phyloP scores from a whole-genome alignment of 2,888 invertebrate species.

The Hydriomena furcata region DNA sequence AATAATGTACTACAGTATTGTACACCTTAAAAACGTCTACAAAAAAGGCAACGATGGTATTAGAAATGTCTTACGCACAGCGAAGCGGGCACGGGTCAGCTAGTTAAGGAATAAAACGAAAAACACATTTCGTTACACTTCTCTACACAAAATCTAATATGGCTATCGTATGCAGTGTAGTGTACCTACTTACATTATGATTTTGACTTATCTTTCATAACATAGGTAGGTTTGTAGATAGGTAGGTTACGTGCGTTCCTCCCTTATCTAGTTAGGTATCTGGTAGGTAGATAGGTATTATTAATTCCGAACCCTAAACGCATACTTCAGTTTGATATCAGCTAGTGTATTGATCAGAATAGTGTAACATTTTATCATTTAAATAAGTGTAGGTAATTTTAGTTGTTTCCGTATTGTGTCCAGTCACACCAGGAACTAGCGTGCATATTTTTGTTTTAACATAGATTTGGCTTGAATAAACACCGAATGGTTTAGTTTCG shows the following conservation, averaged over 20 bases:
- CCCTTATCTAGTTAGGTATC: conserved; percentile 30
- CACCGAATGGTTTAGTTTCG: no score
- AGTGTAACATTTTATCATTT: conserved; percentile 30
- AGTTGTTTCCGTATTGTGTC: conserved; percentile 9
- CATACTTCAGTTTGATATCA: conserved; percentile 35
- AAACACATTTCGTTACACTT: no score
- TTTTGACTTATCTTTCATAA: conserved; percentile 19
- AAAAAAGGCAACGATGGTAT: no score
- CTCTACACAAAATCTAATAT: no score
- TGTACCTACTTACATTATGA: background rate
- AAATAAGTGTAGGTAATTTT: conserved; percentile 9
- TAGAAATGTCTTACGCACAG: no score
- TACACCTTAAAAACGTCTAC: no score
- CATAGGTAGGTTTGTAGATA: no score
- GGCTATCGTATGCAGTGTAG: no score
- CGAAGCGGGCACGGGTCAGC: no score
- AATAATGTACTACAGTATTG: no score
- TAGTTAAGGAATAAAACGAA: no score
- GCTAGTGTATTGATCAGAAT: conserved; percentile 28
- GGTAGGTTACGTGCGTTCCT: conserved; percentile 15
- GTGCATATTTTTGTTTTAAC: background rate
- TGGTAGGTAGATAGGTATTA: conserved; percentile 28
- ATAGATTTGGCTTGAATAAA: background rate
- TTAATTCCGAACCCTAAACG: conserved; percentile 23
- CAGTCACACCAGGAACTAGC: background rate